Evolutionary conservation across 2,113 vertebrate species (phyloP), one percentile per base, ranked within the genome.

Genomic region (Pangasianodon gigas): DNA sequence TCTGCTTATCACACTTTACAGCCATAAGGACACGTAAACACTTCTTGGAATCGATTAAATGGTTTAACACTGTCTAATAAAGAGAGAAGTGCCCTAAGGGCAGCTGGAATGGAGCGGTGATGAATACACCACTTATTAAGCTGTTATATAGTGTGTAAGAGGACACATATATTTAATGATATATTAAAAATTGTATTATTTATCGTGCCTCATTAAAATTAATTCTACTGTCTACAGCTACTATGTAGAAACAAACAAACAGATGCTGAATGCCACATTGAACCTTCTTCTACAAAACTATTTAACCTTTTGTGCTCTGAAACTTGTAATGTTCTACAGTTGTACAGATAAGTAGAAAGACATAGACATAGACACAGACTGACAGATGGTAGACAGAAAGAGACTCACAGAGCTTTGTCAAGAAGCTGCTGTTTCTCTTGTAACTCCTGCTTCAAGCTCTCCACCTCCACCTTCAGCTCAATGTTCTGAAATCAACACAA

Each of bases 401-500:
- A 84, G 19, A 90, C 98, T 97, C 94, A 99, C 98, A 98, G 96
- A 88, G 97, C 96, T 94, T 97, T 97, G 92, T 98, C 96, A 65
- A 97, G 95, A 89, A 96, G 96, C 93, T 97, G 97, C 91, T 97
- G 97, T 95, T 98, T 99, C 93, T 98, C 98, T 91, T 97, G 97
- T 92, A 99, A 96, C 94, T 99, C 98, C 95, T 95, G 96, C 94
- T 99, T 99, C 96, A 99, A 96, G 96, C 98, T 99, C 94, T 99
- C 98, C 91, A 99, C 97, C 95, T 99, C 97, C 92, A 99, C 98
- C 93, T 98, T 99, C 95, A 99, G 96, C 96, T 99, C 98, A 4
- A 99, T 99, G 95, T 99, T 99, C 98, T 99, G 94, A 0, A 96
- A 96, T 90, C 92, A 77, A 91, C 87, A 69, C 90, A 62, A 24